These are phyloP conservation scores for Diarsia mendica DNA, from an alignment of 2,888 invertebrate genomes.

Conservation along the genomic window DNA sequence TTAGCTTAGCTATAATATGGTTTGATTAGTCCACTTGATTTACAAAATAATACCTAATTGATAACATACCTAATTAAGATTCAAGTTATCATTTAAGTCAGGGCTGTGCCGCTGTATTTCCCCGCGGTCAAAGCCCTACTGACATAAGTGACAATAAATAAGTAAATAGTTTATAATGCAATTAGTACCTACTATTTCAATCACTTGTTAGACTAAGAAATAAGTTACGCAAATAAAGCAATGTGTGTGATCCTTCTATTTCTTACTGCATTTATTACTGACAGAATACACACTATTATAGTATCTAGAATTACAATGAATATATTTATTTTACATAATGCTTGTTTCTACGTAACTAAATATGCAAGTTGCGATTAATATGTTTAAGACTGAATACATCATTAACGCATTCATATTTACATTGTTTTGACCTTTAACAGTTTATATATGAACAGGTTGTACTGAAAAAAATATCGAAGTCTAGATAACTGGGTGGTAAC, in stretches of 20 bases:
- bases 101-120: not conserved
- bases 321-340: slow-evolving; percentile 8
- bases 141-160: not conserved
- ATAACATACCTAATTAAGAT: not conserved
- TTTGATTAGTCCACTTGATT: not conserved
- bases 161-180: slow-evolving; percentile 3
- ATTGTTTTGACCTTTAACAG: not conserved
- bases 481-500: not conserved
- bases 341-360: slow-evolving; percentile 7
- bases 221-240: slow-evolving; percentile 8
- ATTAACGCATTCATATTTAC: not conserved
- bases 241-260: slow-evolving; percentile 24
- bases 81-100: not conserved
- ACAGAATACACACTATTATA: slow-evolving; percentile 22
- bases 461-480: not conserved
- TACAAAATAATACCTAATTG: not conserved
- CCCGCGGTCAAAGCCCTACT: slow-evolving; percentile 18
- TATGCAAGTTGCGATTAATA: slow-evolving; percentile 12
- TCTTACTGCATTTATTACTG: slow-evolving; percentile 11
- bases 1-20: not conserved
- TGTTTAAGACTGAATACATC: slow-evolving; percentile 9
- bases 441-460: slow-evolving; percentile 9
- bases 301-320: slow-evolving; percentile 18
- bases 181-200: slow-evolving; percentile 11
- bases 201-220: slow-evolving; percentile 6